Evolutionary conservation across 2,888 invertebrate genomes (phyloP).

Genomic region (Beris chalybata): DNA sequence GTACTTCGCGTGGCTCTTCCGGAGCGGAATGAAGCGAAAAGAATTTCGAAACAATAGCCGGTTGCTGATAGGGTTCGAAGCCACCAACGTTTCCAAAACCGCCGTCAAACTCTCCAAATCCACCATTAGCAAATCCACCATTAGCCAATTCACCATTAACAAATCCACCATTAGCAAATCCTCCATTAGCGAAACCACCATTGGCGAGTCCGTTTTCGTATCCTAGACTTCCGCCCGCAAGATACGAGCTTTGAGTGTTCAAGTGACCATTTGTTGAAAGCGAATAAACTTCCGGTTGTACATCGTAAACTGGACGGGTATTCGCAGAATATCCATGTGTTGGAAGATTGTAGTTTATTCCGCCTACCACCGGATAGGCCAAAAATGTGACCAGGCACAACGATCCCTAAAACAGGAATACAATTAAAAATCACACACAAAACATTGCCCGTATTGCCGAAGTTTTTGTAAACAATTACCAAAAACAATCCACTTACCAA

Average conservation of each 20-base stretch:
- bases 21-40: constrained; percentile 41
- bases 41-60: constrained; percentile 39
- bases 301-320: background rate
- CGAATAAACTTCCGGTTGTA: background rate
- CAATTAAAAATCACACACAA: background rate
- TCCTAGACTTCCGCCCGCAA: background rate
- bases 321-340: background rate
- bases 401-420: constrained; percentile 13
- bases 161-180: background rate
- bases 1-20: constrained; percentile 37
- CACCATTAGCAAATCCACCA: background rate
- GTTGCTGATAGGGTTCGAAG: constrained; percentile 8
- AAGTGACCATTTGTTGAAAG: background rate
- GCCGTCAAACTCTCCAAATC: background rate
- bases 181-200: background rate
- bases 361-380: constrained; percentile 21
- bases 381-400: constrained; percentile 18
- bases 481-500: constrained; percentile 27
- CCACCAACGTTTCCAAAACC: constrained; percentile 16
- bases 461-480: background rate
- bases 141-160: no score
- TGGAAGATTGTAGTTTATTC: constrained; percentile 3
- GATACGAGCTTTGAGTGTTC: background rate
- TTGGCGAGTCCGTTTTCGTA: background rate
- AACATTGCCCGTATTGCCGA: background rate